Percentiles rank a stretch among this genome's conserved stretches.
These are phyloP conservation scores for Euwallacea fornicatus DNA, from an alignment of 1,140 invertebrate species.

Conservation along the genomic window DNA sequence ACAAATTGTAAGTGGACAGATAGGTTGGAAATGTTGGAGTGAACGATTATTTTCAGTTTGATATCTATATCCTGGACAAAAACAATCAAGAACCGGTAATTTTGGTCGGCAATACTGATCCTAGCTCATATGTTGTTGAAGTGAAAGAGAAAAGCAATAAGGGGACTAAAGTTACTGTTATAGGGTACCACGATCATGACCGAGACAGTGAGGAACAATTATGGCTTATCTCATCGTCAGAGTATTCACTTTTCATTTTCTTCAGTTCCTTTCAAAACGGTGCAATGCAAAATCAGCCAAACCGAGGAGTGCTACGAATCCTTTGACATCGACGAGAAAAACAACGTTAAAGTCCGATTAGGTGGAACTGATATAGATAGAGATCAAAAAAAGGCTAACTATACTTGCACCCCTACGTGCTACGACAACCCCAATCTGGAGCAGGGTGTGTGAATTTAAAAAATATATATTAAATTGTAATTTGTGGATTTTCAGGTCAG, in stretches of 20 bases:
- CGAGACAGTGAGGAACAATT: slow-evolving; percentile 55
- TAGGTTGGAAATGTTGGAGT: slow-evolving; percentile 16
- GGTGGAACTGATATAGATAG: slow-evolving; percentile 25
- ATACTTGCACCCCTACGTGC: slow-evolving; percentile 28
- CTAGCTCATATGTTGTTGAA: slow-evolving; percentile 53
- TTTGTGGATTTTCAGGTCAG: background rate
- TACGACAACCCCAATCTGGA: slow-evolving; percentile 30
- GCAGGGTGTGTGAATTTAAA: slow-evolving; percentile 17
- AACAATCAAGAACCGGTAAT: slow-evolving; percentile 56
- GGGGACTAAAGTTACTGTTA: slow-evolving; percentile 49
- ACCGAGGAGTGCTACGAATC: slow-evolving; percentile 17
- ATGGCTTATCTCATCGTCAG: background rate
- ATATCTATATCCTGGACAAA: slow-evolving; percentile 57
- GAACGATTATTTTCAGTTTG: slow-evolving; percentile 50
- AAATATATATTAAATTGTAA: background rate
- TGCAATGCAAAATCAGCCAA: slow-evolving; percentile 29
- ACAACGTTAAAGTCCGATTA: slow-evolving; percentile 4
- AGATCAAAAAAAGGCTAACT: slow-evolving; percentile 27
- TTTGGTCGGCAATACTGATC: slow-evolving; percentile 40
- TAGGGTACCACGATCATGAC: slow-evolving; percentile 56
- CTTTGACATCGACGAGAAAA: slow-evolving; percentile 30
- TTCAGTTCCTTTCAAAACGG: slow-evolving; percentile 36
- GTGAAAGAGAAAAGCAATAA: slow-evolving; percentile 29
- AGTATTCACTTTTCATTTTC: background rate
- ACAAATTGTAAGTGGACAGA: slow-evolving; percentile 23